phyloP scores from a whole-genome alignment of 2,888 invertebrate genomes.

The Daptonema setosum region DNA sequence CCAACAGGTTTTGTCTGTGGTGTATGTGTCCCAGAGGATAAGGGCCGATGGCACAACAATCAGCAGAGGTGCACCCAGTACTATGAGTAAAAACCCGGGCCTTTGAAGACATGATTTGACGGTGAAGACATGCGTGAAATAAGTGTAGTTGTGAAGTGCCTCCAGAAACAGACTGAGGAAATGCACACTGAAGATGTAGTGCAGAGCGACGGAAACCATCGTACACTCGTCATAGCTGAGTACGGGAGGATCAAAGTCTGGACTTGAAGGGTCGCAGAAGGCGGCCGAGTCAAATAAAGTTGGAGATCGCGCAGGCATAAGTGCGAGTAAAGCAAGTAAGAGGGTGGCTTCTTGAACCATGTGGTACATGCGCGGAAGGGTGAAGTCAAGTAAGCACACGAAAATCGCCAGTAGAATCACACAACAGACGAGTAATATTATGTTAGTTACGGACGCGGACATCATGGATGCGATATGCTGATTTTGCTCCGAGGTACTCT shows the following conservation, averaged over 20 bases:
- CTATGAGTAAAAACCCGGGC: not conserved
- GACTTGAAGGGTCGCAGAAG: not conserved
- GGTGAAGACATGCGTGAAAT: not conserved
- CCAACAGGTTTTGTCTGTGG: not conserved
- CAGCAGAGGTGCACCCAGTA: not conserved
- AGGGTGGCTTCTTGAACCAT: too few relatives aligned
- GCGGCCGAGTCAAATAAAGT: not conserved
- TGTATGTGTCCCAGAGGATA: not conserved
- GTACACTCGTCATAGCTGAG: not conserved
- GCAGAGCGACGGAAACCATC: not conserved
- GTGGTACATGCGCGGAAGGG: too few relatives aligned
- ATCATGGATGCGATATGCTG: too few relatives aligned
- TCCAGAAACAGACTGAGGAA: not conserved
- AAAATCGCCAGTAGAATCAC: too few relatives aligned
- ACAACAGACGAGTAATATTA: too few relatives aligned
- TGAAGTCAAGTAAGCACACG: too few relatives aligned
- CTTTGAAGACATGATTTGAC: not conserved
- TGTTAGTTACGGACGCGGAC: too few relatives aligned
- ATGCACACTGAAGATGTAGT: not conserved
- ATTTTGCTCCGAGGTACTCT: too few relatives aligned
- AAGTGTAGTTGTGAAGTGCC: not conserved
- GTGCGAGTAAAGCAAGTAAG: too few relatives aligned
- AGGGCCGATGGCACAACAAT: not conserved
- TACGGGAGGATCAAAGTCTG: not conserved
- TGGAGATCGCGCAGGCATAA: not conserved